These are phyloP conservation scores for Palythoa caribaeorum DNA, from an alignment of 92 coral and sea anemone species.

Conservation along the genomic window DNA sequence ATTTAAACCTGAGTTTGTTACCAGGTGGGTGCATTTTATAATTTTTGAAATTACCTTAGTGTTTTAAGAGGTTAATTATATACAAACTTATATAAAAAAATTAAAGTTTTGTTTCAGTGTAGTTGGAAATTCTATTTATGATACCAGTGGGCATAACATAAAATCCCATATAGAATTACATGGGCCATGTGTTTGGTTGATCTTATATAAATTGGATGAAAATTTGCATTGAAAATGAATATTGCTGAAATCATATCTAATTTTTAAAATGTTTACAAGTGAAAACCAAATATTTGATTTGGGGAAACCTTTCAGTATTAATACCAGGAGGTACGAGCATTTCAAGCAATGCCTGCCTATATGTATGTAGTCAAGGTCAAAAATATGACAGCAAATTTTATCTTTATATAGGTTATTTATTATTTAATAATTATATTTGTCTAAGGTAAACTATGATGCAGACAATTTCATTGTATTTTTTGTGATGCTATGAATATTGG, in stretches of 20 bases:
- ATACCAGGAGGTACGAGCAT: not conserved
- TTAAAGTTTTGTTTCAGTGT: constrained; percentile 41
- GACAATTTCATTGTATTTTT: constrained; percentile 14
- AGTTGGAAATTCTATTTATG: constrained; percentile 35
- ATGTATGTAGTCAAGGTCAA: not conserved
- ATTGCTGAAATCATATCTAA: constrained; percentile 19
- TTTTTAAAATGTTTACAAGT: not conserved
- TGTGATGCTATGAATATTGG: constrained; percentile 2
- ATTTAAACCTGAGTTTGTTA: constrained; percentile 8
- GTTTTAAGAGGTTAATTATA: constrained; percentile 10
- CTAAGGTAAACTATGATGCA: constrained; percentile 5
- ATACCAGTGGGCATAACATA: constrained; percentile 20
- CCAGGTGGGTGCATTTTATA: constrained; percentile 18
- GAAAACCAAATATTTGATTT: not conserved
- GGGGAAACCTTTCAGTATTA: constrained; percentile 14
- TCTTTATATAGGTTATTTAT: not conserved
- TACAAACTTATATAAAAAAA: not conserved
- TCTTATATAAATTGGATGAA: constrained; percentile 16
- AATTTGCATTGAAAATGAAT: constrained; percentile 40
- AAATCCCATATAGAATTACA: not conserved
- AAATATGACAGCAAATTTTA: constrained; percentile 7
- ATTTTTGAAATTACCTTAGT: not conserved
- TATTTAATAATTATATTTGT: constrained; percentile 1
- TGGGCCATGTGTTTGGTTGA: not conserved
- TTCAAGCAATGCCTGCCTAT: not conserved